A percentile compares a stretch with the other conserved stretches of the same genome.
Conservation (phyloP, 2,888 invertebrate species). For the Isoperla grammatica region DNA sequence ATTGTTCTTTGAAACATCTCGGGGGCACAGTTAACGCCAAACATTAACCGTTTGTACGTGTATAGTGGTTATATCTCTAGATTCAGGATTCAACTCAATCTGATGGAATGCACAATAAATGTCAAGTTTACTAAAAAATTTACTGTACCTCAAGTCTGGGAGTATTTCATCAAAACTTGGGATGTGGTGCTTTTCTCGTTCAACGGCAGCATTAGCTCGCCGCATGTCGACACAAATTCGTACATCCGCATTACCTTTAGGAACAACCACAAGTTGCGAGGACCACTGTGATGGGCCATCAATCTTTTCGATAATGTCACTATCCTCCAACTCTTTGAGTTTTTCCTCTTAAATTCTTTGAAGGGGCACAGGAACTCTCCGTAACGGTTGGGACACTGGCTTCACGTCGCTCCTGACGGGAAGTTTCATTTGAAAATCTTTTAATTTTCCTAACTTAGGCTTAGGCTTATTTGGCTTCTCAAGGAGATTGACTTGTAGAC, state of each 20-base stretch:
- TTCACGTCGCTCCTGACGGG: not conserved
- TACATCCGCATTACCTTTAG: slow-evolving; percentile 32
- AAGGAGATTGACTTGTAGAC: not conserved
- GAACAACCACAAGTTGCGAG: slow-evolving; percentile 34
- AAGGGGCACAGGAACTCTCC: slow-evolving; percentile 37
- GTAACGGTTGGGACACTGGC: slow-evolving; percentile 37
- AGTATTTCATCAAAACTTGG: slow-evolving; percentile 32
- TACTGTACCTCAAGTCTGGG: slow-evolving; percentile 32
- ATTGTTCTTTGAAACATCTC: slow-evolving; percentile 43
- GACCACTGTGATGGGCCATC: slow-evolving; percentile 28
- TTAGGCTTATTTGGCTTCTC: too few species aligned
- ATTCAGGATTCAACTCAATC: slow-evolving; percentile 36
- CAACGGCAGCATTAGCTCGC: slow-evolving; percentile 32
- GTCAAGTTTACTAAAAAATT: slow-evolving; percentile 37
- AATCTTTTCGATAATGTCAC: slow-evolving; percentile 24
- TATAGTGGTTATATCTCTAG: slow-evolving; percentile 40
- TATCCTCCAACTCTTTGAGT: slow-evolving; percentile 27
- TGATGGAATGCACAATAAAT: slow-evolving; percentile 40
- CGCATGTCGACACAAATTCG: slow-evolving; percentile 36
- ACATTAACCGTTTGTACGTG: slow-evolving; percentile 41
- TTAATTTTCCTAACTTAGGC: not conserved
- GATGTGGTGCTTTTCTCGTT: slow-evolving; percentile 34
- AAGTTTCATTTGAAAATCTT: slow-evolving; percentile 1
- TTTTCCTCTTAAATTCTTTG: slow-evolving; percentile 33
- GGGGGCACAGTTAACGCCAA: slow-evolving; percentile 42